Base-by-base conservation (phyloP, 53 echinoderm and acorn worm genomes). In the Pentamera pediparva region DNA sequence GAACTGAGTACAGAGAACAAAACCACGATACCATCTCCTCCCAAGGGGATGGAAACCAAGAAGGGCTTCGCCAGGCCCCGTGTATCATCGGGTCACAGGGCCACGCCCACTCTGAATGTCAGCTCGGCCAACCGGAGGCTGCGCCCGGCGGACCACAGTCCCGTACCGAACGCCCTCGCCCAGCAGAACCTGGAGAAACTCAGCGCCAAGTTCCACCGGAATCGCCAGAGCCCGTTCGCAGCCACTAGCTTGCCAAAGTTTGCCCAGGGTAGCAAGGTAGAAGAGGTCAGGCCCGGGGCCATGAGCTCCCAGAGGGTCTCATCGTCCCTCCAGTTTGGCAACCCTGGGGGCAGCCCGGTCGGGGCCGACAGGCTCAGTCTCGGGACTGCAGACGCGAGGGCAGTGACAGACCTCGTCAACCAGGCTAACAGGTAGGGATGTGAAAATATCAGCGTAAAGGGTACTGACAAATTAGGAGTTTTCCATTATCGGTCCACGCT, bases 351-450 rank as follows among this genome's bases (percentile, higher is more conserved):
- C 24, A 62, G 71, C 3, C 59, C 83, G 7, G 57, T 71, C 26
- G 83, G 76, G 13, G 65, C 74, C 18, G 89, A 85, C 48, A 54
- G 79, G 31, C 73, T 76, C 13, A 82, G 79, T 45, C 60, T 81
- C 18, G 79, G 85, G 37, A 88, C 85, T 33, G 83, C 91, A 50
- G 98, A 98, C 34, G 98, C 98, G 29, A 76, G 98, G 35, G 85
- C 88, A 59, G 86, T 91, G n/a, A 98, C 98, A 0, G 81, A 98
- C 59, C 85, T 91, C 18, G 90, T 98, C 12, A 98, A 98, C 84
- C 90, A 96, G 41, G 96, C 96, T 20, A 88, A 78, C 32, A n/a
- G n/a, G n/a, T n/a, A n/a, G n/a, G n/a, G n/a, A n/a, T n/a, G n/a
- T n/a, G n/a, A n/a, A n/a, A n/a, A n/a, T n/a, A n/a, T n/a, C n/a